Evolutionary conservation across 2,797 vertebrate genomes (phyloP), one percentile per base, ranked within the genome.

Genomic region (Gambelia wislizenii): DNA sequence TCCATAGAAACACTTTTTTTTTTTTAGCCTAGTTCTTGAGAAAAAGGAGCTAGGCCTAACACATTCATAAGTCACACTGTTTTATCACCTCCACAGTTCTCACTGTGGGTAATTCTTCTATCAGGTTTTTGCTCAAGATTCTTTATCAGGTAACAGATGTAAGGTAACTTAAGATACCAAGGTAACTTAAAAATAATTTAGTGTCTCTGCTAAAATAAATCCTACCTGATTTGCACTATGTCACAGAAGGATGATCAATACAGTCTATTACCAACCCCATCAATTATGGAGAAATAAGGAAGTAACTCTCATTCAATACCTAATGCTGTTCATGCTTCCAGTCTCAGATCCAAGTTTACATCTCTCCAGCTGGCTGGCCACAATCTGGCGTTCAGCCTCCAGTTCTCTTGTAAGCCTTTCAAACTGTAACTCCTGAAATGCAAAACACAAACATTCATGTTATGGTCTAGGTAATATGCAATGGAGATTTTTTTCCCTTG

Each of bases 311-410:
- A 69, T 96, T 97, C 97, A 69, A 94, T 98, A 99, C 99, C 99
- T 99, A 97, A 99, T 98, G 97, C 98, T 99, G 98, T 98, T 99
- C 98, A 99, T 98, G 97, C 98, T 99, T 96, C 98, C 98, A 1
- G 98, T 98, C 94, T 99, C 98, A 75, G 99, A 99, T 95, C 98
- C 99, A 93, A 99, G 98, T 95, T 99, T 99, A 98, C 99, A 99
- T 98, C 98, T 97, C 98, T 99, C 99, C 96, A 99, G 97, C 91
- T 99, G 99, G 95, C 98, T 99, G 74, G 99, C 98, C 2, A 99
- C 99, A 92, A 99, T 99, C 93, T 99, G 99, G 95, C 98, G 98
- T 93, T 99, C 99, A 27, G 98, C 98, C 96, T 99, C 99, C 93
- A 99, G 98, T 95, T 99, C 99, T 94, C 99, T 97, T 94, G 99